phyloP scores from a whole-genome alignment of 1,140 invertebrate species.

The Drosophila sucinea region DNA sequence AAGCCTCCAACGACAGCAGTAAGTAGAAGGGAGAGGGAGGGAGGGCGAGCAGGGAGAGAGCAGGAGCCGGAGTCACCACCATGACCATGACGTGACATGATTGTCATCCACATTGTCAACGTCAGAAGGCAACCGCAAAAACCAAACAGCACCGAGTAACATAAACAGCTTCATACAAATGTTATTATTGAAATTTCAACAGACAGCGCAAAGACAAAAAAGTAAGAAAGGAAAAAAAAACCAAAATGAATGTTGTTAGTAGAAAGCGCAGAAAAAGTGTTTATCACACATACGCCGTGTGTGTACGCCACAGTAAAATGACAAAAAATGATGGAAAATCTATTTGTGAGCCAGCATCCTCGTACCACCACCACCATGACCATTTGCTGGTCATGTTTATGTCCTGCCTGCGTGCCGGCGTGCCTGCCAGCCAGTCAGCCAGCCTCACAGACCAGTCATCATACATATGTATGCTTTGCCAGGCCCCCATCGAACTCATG shows the following conservation, averaged over 20 bases:
- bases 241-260: not conserved
- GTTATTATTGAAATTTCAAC: slow-evolving; percentile 77
- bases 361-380: not conserved
- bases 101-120: slow-evolving; percentile 76
- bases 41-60: slow-evolving; percentile 1
- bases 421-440: slow-evolving; percentile 6
- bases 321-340: slow-evolving; percentile 76
- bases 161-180: slow-evolving; percentile 80
- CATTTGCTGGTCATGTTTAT: slow-evolving; percentile 47
- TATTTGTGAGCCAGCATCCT: slow-evolving; percentile 55
- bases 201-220: slow-evolving; percentile 12
- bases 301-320: slow-evolving; percentile 41
- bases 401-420: slow-evolving; percentile 12
- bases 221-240: not conserved
- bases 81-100: slow-evolving; percentile 66
- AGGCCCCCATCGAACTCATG: slow-evolving; percentile 32
- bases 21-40: slow-evolving; percentile 41
- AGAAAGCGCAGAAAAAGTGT: slow-evolving; percentile 45
- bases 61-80: slow-evolving; percentile 9
- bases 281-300: slow-evolving; percentile 67
- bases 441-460: slow-evolving; percentile 5
- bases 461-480: slow-evolving; percentile 54
- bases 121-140: slow-evolving; percentile 34
- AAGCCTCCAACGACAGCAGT: slow-evolving; percentile 51
- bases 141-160: slow-evolving; percentile 46